Conservation (phyloP, 2,113 vertebrate genomes). For the Nannospalax galili region DNA sequence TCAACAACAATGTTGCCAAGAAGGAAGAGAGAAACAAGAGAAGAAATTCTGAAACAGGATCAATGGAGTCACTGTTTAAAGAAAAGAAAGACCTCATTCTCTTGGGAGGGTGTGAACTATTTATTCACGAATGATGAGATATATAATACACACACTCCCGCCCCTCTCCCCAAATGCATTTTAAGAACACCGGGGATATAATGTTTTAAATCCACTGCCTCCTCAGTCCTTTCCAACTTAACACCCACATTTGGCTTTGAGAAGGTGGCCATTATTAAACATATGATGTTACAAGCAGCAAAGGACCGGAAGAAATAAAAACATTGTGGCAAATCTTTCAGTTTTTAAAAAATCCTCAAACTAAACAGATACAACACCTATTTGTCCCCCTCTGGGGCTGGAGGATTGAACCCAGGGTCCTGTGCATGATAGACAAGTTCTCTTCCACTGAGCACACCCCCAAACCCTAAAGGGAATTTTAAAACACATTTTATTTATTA, state of each 20-base stretch:
- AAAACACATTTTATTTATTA: too few relatives aligned
- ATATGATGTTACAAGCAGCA: background rate
- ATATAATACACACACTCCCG: slow-evolving; percentile 5
- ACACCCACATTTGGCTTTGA: background rate
- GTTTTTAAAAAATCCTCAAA: background rate
- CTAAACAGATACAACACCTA: background rate
- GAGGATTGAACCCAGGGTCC: background rate
- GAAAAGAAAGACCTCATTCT: slow-evolving; percentile 67
- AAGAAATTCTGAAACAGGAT: slow-evolving; percentile 63
- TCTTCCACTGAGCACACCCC: too few relatives aligned
- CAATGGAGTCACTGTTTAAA: slow-evolving; percentile 66
- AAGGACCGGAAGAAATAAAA: fast-evolving
- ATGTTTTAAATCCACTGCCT: background rate
- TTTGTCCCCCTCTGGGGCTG: too few relatives aligned
- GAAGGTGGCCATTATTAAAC: background rate
- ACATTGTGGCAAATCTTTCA: background rate
- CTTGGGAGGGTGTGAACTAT: slow-evolving; percentile 58
- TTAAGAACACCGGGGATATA: background rate
- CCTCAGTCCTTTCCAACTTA: background rate
- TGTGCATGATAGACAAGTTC: background rate
- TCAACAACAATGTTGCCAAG: slow-evolving; percentile 57
- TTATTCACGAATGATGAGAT: slow-evolving; percentile 63
- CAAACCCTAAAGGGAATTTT: too few relatives aligned
- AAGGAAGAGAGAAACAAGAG: slow-evolving; percentile 64
- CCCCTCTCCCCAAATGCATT: background rate